Base-by-base conservation (phyloP, 2,113 vertebrate genomes). In the Montifringilla adamsi region DNA sequence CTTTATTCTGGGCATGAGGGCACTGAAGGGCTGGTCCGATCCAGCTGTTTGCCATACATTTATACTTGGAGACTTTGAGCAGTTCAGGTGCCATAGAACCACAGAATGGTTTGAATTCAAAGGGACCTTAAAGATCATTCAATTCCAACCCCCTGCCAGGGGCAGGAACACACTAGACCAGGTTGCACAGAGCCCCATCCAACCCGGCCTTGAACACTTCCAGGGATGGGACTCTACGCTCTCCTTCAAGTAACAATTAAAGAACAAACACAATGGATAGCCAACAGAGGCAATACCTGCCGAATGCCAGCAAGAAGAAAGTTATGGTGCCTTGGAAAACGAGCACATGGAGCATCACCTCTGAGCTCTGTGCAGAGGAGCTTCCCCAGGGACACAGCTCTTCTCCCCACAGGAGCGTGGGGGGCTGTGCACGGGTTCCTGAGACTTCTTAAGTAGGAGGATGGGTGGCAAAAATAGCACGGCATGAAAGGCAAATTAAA, bases 381-480 rank as follows among this genome's bases (percentile, higher is more conserved):
- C 53, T 22, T 66, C 72, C 37, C 44, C 47, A 28, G 56, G 41
- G 69, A 58, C 24, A 31, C 37, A 23, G 75, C 60, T 52, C 58
- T 12, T 7, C 70, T 44, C 13, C 33, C n/a, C 0, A 0, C 52
- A 30, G 55, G 30, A 56, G 22, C 0, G 0, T 1, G 28, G 41
- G 24, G 31, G 26, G 43, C 72, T 68, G 28, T 0, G 22, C 39
- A 33, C 3, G 0, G 1, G 21, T 11, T 56, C 64, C 7, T 10
- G 56, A 43, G 41, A 15, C 56, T 74, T 23, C 72, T 58, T 10
- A 16, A 76, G 31, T 2, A 63, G 59, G 39, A 60, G 26, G 6
- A 35, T 19, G 59, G 11, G 53, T 37, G 33, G 39, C 33, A 91
- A 83, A 73, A 62, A 15, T 17, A 78, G 31, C 50, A 26, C 0